These are phyloP conservation scores for Cisticola juncidis DNA, from an alignment of 2,113 vertebrate genomes.

Conservation along the genomic window DNA sequence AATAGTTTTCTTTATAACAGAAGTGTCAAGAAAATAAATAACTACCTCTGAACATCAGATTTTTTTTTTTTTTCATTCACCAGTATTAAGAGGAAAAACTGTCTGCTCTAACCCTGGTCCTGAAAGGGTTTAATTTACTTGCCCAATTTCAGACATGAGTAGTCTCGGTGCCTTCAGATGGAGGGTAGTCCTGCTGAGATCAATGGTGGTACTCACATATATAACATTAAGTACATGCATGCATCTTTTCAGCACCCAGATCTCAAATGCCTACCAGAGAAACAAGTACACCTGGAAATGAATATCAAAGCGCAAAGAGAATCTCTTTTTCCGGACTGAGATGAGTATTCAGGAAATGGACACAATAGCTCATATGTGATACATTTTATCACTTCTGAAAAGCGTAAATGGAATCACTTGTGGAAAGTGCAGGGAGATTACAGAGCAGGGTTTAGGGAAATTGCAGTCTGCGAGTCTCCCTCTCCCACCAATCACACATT, in stretches of 20 bases:
- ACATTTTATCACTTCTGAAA: constrained; percentile 46
- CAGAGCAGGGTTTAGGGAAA: not conserved
- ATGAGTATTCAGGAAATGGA: constrained; percentile 10
- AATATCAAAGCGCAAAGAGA: not conserved
- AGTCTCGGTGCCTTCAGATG: constrained; percentile 25
- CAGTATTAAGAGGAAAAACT: not conserved
- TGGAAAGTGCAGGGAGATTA: not conserved
- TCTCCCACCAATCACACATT: not conserved
- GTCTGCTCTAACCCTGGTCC: not conserved
- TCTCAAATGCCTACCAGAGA: not conserved
- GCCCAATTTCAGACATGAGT: not conserved
- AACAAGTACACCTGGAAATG: constrained; percentile 28
- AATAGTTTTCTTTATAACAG: not conserved
- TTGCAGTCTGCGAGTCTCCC: not conserved
- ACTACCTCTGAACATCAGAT: not conserved
- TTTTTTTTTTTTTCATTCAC: not conserved
- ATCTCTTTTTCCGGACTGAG: not conserved
- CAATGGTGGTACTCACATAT: constrained; percentile 26
- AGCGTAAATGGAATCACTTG: constrained; percentile 21
- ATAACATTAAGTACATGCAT: not conserved
- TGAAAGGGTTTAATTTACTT: constrained; percentile 24
- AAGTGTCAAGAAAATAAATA: not conserved
- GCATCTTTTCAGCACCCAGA: constrained; percentile 10
- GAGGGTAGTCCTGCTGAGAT: constrained; percentile 39
- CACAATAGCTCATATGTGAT: constrained; percentile 32